Evolutionary conservation across 2,797 vertebrate species (phyloP), one percentile per base, ranked within the genome.

Genomic region (Clarias fuscus): DNA sequence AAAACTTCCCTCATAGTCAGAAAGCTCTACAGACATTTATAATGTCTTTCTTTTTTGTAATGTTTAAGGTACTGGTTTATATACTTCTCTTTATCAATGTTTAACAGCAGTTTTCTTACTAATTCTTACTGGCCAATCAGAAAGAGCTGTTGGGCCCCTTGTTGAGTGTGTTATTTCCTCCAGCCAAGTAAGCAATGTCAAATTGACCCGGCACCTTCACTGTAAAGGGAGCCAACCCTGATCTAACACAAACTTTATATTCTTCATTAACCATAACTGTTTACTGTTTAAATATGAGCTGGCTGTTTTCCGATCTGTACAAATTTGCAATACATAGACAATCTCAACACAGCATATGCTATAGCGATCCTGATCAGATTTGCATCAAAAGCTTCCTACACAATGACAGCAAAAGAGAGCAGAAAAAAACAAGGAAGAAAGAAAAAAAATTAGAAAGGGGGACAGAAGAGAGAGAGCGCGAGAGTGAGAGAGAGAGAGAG

Each of bases 371-470:
- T 48, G n/a, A 17, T 48, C n/a, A 4, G 71, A 75, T 27, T 43
- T 1, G 75, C 18, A 40, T 79, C 58, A 62, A 62, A 61, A 79
- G 33, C 33, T 7, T 33, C 24, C 65, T 22, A 8, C 20, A 56
- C 22, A 83, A 83, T 70, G 14, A 37, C 33, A 43, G 61, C 14
- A n/a, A 59, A 86, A 77, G 20, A 64, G 11, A 83, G 40, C 30
- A 40, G 27, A 82, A 15, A 37, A 40, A 24, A 37, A 53, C 33
- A 18, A 85, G 6, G 58, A 24, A 40, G n/a, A 37, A 62, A 56
- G 30, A 40, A 62, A 61, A 40, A 71, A 72, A 67, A 80, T 64
- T 71, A 87, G 77, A 17, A 27, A 79, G 62, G 33, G 59, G 77
- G 82, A 73, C 27, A 70, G 56, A 87, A 75, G n/a, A 65, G 73